A percentile compares a stretch with the other conserved stretches of the same genome.
Evolutionary conservation across 2,888 invertebrate species (phyloP).

Genomic region (Netelia melanura): DNA sequence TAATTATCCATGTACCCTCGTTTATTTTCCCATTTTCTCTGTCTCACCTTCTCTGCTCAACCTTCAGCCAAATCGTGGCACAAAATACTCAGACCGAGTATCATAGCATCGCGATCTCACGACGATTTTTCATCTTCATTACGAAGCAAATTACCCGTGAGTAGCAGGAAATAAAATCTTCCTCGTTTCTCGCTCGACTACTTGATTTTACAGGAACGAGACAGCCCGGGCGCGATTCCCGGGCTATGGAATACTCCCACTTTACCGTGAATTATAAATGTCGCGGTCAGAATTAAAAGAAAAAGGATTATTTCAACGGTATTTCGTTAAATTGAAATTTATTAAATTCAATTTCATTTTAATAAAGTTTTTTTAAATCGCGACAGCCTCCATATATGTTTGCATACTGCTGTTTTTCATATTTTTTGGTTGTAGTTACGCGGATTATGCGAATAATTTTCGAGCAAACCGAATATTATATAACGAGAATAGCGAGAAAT

Average conservation of each 20-base stretch:
- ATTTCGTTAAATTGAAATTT: too few relatives aligned
- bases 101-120: conserved; percentile 1
- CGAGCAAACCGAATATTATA: background rate
- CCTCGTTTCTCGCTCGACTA: conserved; percentile 39
- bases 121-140: conserved; percentile 49
- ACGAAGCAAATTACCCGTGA: conserved; percentile 53
- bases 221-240: background rate
- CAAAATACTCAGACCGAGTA: conserved; percentile 12
- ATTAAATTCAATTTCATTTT: too few relatives aligned
- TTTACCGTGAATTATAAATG: background rate
- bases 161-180: conserved; percentile 23
- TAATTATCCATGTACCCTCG: background rate
- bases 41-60: background rate
- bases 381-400: too few relatives aligned
- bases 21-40: background rate
- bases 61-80: conserved; percentile 13
- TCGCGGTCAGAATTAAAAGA: background rate
- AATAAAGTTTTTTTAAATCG: background rate
- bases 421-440: too few relatives aligned
- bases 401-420: too few relatives aligned
- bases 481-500: background rate
- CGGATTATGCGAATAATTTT: too few relatives aligned
- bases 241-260: background rate
- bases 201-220: conserved; percentile 38
- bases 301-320: too few relatives aligned